A percentile compares a stretch with the other conserved stretches of the same genome.
These are phyloP conservation scores for Chromobotia macracanthus DNA, from an alignment of 2,797 vertebrate genomes.

Conservation along the genomic window DNA sequence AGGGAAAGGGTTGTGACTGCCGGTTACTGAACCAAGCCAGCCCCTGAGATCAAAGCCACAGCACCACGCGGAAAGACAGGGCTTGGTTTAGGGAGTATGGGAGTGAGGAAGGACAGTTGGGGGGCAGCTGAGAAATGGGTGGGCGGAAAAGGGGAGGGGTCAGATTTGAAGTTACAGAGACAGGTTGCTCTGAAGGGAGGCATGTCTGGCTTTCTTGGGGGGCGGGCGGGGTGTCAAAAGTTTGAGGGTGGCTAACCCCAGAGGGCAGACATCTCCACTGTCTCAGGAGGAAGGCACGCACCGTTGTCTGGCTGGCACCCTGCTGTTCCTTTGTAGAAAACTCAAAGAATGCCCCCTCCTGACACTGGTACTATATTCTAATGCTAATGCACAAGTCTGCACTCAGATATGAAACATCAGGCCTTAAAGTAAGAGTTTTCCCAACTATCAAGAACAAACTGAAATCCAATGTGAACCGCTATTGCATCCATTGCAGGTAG, in stretches of 20 bases:
- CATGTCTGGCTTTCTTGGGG: conserved; percentile 12
- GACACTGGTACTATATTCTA: conserved; percentile 47
- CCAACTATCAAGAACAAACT: conserved; percentile 5
- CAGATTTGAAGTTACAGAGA: conserved; percentile 24
- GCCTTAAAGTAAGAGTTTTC: conserved; percentile 4
- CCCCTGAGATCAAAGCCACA: conserved; percentile 58
- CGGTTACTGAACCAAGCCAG: conserved; percentile 54
- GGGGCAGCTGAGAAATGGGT: conserved; percentile 12
- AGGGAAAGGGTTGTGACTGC: conserved; percentile 58
- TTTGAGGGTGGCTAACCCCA: conserved; percentile 40
- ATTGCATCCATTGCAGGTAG: neutral
- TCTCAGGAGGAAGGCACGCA: conserved; percentile 49
- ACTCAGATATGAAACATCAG: conserved; percentile 53
- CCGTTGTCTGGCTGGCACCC: conserved; percentile 43
- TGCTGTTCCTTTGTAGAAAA: conserved; percentile 59
- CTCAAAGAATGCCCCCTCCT: conserved; percentile 48
- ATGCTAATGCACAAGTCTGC: conserved; percentile 54
- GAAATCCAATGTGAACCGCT: neutral
- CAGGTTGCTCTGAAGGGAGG: neutral
- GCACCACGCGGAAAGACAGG: conserved; percentile 32
- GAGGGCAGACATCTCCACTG: conserved; percentile 44
- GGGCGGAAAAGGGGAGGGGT: conserved; percentile 20
- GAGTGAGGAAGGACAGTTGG: conserved; percentile 8
- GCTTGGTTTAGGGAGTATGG: conserved; percentile 21
- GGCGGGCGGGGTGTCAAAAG: conserved; percentile 4